Evolutionary conservation across 2,113 vertebrate genomes (phyloP).

Genomic region (Forbesichthys agassizii): DNA sequence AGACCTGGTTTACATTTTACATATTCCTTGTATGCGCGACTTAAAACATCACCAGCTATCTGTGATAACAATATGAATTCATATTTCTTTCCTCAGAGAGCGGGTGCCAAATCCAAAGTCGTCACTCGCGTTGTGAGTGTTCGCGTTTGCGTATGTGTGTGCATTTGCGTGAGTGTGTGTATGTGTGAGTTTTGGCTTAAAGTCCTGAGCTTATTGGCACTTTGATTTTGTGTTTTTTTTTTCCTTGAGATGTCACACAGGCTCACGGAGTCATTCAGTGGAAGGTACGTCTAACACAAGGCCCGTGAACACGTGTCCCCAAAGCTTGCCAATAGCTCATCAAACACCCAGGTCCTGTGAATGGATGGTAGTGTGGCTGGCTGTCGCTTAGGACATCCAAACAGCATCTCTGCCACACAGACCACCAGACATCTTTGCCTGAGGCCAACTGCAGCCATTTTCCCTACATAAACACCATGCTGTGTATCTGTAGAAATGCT

Average conservation of each 20-base stretch:
- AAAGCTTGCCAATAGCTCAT: slow-evolving; percentile 70
- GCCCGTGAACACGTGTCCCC: slow-evolving; percentile 70
- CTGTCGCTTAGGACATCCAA: slow-evolving; percentile 49
- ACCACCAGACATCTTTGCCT: slow-evolving; percentile 11
- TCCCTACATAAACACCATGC: not conserved
- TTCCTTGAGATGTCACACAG: slow-evolving; percentile 64
- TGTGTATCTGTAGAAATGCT: slow-evolving; percentile 21
- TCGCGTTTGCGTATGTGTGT: slow-evolving; percentile 57
- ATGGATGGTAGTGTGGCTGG: slow-evolving; percentile 54
- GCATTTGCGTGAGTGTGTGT: slow-evolving; percentile 21
- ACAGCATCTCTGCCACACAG: slow-evolving; percentile 50
- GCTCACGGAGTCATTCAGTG: slow-evolving; percentile 57
- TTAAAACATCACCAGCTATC: slow-evolving; percentile 79
- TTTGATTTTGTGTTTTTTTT: slow-evolving; percentile 66
- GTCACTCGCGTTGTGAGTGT: slow-evolving; percentile 53
- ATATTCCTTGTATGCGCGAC: slow-evolving; percentile 74
- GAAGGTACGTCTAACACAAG: slow-evolving; percentile 76
- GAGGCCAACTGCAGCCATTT: slow-evolving; percentile 28
- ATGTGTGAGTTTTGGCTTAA: slow-evolving; percentile 55
- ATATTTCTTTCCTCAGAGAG: slow-evolving; percentile 54
- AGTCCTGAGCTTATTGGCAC: slow-evolving; percentile 70
- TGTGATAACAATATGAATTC: slow-evolving; percentile 79
- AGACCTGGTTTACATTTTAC: slow-evolving; percentile 76
- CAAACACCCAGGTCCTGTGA: slow-evolving; percentile 57
- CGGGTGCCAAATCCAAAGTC: slow-evolving; percentile 68